These are phyloP conservation scores for Passer montanus DNA, from an alignment of 2,113 vertebrate species.

Conservation along the genomic window DNA sequence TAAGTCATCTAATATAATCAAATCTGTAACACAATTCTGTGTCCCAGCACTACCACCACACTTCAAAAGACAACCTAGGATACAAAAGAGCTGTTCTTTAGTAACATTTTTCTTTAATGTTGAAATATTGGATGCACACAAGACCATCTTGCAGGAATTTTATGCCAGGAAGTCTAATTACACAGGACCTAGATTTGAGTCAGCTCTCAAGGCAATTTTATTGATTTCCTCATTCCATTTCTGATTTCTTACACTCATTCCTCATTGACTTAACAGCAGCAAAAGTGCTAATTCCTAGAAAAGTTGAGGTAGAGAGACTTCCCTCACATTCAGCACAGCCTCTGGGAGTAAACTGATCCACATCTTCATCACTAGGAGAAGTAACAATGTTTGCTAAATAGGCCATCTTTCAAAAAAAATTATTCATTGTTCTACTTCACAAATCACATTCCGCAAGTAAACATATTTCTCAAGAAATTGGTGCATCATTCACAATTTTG, in stretches of 20 bases:
- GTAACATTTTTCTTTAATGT: not conserved
- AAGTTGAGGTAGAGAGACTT: not conserved
- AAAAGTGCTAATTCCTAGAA: not conserved
- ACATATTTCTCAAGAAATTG: not conserved
- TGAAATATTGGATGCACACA: not conserved
- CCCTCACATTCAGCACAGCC: not conserved
- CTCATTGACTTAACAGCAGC: not conserved
- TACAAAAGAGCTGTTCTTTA: not conserved
- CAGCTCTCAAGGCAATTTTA: not conserved
- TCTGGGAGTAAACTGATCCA: not conserved
- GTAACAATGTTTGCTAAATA: not conserved
- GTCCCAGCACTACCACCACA: not conserved
- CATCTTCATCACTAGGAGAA: not conserved
- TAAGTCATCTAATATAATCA: not conserved
- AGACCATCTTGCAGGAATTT: not conserved
- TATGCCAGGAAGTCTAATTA: not conserved
- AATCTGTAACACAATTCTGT: not conserved
- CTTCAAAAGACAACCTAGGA: not conserved
- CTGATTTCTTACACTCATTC: not conserved
- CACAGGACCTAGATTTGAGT: not conserved
- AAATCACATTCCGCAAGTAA: not conserved
- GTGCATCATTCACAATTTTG: not conserved
- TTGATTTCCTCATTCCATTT: conserved; percentile 7
- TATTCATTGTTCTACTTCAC: not conserved
- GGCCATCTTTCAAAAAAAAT: not conserved